A percentile compares a stretch with the other conserved stretches of the same genome.
Evolutionary conservation across 2,888 invertebrate genomes (phyloP).

Genomic region (Athripsodes cinereus): DNA sequence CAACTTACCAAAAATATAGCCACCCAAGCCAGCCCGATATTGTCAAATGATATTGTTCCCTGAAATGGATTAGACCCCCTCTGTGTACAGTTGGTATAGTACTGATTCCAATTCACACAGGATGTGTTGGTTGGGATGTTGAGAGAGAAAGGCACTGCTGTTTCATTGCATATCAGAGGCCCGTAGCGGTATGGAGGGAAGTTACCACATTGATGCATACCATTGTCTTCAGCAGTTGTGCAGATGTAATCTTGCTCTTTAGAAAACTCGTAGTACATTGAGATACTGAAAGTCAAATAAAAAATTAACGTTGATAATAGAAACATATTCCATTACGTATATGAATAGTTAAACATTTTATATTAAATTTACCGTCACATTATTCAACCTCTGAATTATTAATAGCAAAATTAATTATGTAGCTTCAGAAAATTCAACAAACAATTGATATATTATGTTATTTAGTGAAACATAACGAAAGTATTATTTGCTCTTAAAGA

Average conservation of each 20-base stretch:
- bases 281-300: conserved; percentile 45
- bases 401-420: too few species aligned
- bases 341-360: too few species aligned
- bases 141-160: conserved; percentile 53
- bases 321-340: too few species aligned
- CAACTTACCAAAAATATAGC: conserved; percentile 95
- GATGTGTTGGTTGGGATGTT: conserved; percentile 65
- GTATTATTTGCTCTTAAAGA: too few species aligned
- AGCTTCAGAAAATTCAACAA: too few species aligned
- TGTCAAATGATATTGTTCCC: conserved; percentile 99
- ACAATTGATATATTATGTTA: too few species aligned
- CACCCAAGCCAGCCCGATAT: conserved; percentile 99
- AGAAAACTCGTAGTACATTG: conserved; percentile 81
- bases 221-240: conserved; percentile 85
- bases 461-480: too few species aligned
- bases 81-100: conserved; percentile 91
- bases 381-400: too few species aligned
- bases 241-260: conserved; percentile 97
- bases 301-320: too few species aligned
- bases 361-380: too few species aligned
- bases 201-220: conserved; percentile 86
- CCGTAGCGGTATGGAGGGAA: conserved; percentile 76
- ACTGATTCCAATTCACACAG: conserved; percentile 98
- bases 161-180: conserved; percentile 69
- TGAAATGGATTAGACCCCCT: conserved; percentile 95